Evolutionary conservation across 1,140 invertebrate species (phyloP), one percentile per base, ranked within the genome.

Genomic region (Argopecten irradians): DNA sequence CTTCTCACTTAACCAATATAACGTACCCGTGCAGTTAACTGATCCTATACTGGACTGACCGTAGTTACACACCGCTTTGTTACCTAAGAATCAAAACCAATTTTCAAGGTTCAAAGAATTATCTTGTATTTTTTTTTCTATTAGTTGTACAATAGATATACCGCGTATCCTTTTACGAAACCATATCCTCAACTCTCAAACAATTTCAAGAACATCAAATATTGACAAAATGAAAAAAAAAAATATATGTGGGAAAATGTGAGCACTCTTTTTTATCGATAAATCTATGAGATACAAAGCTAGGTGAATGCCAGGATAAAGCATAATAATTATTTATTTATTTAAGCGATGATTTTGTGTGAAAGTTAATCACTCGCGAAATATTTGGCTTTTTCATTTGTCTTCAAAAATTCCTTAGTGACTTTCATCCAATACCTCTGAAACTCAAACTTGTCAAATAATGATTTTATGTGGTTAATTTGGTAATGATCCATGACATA

Each of bases 11-110:
- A n/a, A n/a, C n/a, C n/a, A n/a, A n/a, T n/a, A n/a, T n/a, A 22
- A 43, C 83, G 32, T 71, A 83, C 82, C 83, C 22, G 36, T 34
- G 34, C 83, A 83, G 22, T 55, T 55, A 11, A 22, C 82, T 9
- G 55, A n/a, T 9, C n/a, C 34, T 14, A 46, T 82, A 13, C 22
- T 89, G 2, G 87, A 89, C 32, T 85, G 83, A 33, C 87, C 87
- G 11, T 36, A 36, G 19, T 39, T 39, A 39, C 86, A 87, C 32
- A 87, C 86, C n/a, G 55, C 55, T 83, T 87, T 35, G 36, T 71
- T 87, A 39, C 86, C 86, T 87, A n/a, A n/a, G 36, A 28, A 87
- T 41, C n/a, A 39, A 39, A 39, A 39, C 13, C 13, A 39, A 39
- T 39, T 39, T n/a, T n/a, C n/a, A 83, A 13, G 82, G 11, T 55